phyloP scores from a whole-genome alignment of 2,113 vertebrate species.

The Epinephelus fuscoguttatus region DNA sequence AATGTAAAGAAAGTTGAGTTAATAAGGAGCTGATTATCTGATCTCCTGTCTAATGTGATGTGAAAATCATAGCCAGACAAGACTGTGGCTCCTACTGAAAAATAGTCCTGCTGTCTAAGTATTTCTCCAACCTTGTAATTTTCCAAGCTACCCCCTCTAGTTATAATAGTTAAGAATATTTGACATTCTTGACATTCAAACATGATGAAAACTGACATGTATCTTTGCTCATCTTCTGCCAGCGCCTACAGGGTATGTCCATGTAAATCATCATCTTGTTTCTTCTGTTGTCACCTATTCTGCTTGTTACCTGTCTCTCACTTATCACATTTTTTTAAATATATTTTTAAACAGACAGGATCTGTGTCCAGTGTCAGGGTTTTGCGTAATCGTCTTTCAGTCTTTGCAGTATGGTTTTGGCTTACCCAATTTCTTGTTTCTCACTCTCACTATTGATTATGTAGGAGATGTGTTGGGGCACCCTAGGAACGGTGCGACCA shows the following conservation, averaged over 20 bases:
- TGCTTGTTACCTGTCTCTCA: background rate
- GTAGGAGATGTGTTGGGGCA: constrained; percentile 81
- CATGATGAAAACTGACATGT: background rate
- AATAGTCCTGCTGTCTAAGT: background rate
- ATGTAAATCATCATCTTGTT: background rate
- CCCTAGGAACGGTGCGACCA: constrained; percentile 79
- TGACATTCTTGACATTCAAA: constrained; percentile 46
- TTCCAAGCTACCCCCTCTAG: too few relatives aligned
- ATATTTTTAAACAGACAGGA: background rate
- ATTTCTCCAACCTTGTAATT: too few relatives aligned
- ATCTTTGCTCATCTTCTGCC: background rate
- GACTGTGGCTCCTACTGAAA: background rate
- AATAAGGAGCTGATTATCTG: too few relatives aligned
- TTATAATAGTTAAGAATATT: constrained; percentile 7
- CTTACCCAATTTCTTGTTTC: background rate
- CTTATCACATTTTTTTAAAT: background rate
- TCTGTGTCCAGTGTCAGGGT: background rate
- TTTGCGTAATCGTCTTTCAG: background rate
- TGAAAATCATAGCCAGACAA: background rate
- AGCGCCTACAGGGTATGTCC: background rate
- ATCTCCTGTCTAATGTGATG: too few relatives aligned
- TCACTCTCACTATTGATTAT: too few relatives aligned
- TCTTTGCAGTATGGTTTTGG: background rate
- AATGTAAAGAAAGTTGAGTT: background rate
- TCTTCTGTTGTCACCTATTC: background rate